Conservation (phyloP, 1,140 invertebrate genomes). For the Amyelois transitella region DNA sequence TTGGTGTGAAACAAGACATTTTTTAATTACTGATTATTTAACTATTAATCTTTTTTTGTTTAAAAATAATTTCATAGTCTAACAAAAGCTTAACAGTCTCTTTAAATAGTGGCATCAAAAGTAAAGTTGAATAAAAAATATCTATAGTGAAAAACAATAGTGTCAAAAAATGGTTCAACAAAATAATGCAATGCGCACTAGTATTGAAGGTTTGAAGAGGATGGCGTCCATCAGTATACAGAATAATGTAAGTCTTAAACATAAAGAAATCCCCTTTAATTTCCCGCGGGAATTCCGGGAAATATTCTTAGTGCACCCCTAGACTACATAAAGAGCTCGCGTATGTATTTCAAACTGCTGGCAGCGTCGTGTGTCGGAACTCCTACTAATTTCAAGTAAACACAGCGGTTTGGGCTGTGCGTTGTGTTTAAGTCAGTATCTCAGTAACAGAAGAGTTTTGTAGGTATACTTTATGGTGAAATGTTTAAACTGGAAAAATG, state of each 20-base stretch:
- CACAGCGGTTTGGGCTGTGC: not conserved
- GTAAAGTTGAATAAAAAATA: not conserved
- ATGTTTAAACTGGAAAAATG: too few relatives aligned
- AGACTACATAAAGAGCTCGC: not conserved
- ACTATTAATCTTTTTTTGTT: too few relatives aligned
- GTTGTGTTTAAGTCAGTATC: too few relatives aligned
- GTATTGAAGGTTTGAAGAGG: conserved; percentile 34
- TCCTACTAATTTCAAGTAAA: not conserved
- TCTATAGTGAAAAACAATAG: not conserved
- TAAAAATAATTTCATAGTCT: too few relatives aligned
- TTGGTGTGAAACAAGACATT: too few relatives aligned
- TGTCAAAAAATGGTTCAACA: conserved; percentile 28
- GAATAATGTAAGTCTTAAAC: conserved; percentile 1
- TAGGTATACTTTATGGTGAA: too few relatives aligned
- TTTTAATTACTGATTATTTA: too few relatives aligned
- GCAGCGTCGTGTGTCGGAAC: not conserved
- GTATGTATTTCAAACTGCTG: not conserved
- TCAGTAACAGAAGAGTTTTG: too few relatives aligned
- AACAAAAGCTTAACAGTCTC: too few relatives aligned
- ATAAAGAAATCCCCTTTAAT: too few relatives aligned
- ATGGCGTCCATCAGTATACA: conserved; percentile 22
- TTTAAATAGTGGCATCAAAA: not conserved
- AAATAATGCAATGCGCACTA: conserved; percentile 24
- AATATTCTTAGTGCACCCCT: not conserved
- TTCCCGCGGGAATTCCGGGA: conserved; percentile 5